phyloP scores from a whole-genome alignment of 2,113 vertebrate species.

The Puffinus mauretanicus region DNA sequence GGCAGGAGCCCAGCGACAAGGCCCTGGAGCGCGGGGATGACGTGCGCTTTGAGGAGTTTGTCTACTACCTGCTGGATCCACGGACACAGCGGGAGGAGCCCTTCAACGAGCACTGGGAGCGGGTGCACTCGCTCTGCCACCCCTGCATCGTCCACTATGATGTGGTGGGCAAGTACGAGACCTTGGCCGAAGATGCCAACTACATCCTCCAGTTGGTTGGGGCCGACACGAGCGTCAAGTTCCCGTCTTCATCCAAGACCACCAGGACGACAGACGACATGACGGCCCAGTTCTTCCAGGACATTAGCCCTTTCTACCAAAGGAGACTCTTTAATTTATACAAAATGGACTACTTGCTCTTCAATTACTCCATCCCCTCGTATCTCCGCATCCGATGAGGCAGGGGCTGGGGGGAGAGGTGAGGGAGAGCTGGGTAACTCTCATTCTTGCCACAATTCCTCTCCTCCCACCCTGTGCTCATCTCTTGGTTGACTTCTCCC shows the following conservation, averaged over 20 bases:
- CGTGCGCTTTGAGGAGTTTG: constrained; percentile 91
- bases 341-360: constrained; percentile 95
- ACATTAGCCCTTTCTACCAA: constrained; percentile 91
- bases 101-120: constrained; percentile 96
- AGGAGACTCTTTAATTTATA: constrained; percentile 92
- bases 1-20: constrained; percentile 73
- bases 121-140: constrained; percentile 90
- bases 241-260: constrained; percentile 80
- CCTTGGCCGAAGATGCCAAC: constrained; percentile 87
- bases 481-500: background rate
- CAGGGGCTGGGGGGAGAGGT: background rate
- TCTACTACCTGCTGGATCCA: constrained; percentile 91
- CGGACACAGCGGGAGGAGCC: constrained; percentile 87
- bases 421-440: constrained; percentile 14
- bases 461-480: background rate
- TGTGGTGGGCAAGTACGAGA: constrained; percentile 94
- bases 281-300: constrained; percentile 85
- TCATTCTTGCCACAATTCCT: background rate
- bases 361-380: constrained; percentile 90
- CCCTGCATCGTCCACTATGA: constrained; percentile 93
- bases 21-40: constrained; percentile 85
- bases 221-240: constrained; percentile 77
- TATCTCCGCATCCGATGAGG: constrained; percentile 82
- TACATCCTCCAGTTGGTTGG: constrained; percentile 87
- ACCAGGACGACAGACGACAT: constrained; percentile 80